Percentiles rank a stretch among this genome's conserved stretches.
These are phyloP conservation scores for Chelonia mydas DNA, from an alignment of 2,797 vertebrate genomes.

Conservation along the genomic window DNA sequence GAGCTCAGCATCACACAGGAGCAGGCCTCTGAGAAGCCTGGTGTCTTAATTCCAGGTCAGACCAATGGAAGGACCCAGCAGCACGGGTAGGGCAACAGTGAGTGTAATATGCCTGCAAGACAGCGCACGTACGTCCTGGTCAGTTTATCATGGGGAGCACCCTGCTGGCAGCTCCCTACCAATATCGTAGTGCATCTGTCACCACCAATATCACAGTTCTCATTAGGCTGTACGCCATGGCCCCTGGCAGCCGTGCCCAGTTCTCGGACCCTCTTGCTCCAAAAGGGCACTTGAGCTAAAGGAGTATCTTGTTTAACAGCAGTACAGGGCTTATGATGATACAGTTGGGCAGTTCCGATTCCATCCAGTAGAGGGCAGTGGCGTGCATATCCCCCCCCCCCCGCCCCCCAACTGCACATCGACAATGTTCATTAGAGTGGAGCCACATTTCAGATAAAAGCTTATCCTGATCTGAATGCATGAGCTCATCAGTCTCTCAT, in stretches of 20 bases:
- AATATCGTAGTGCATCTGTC: neutral
- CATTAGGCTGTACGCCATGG: neutral
- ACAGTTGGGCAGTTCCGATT: neutral
- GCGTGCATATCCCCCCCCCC: neutral
- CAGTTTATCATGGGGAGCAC: neutral
- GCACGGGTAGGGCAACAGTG: neutral
- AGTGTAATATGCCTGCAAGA: neutral
- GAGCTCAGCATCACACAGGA: neutral
- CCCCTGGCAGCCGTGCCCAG: neutral
- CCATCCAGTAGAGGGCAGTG: neutral
- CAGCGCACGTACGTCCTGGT: neutral
- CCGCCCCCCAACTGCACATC: neutral
- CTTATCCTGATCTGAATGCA: neutral
- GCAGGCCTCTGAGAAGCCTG: neutral
- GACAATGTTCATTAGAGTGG: neutral
- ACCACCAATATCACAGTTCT: neutral
- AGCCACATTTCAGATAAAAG: neutral
- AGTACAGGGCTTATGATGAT: neutral
- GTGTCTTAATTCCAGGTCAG: neutral
- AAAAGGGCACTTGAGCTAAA: neutral
- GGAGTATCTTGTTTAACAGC: neutral
- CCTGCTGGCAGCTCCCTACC: neutral
- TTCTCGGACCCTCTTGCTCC: neutral
- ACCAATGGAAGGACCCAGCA: neutral
- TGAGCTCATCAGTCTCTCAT: neutral